phyloP scores from a whole-genome alignment of 2,797 vertebrate genomes.

The Megalops cyprinoides region DNA sequence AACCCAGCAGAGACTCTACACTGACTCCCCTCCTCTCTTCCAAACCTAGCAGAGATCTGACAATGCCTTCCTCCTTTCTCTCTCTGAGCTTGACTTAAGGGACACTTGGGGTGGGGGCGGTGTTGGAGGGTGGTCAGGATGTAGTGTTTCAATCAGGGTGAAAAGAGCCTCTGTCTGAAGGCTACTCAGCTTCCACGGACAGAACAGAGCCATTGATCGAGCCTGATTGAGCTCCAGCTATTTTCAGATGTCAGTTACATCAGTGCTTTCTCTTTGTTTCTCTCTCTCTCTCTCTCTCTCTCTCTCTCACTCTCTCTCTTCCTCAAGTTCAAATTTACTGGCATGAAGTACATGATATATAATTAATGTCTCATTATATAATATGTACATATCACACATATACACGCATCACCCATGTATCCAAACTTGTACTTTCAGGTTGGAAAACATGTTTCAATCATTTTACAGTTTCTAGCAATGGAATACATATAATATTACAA shows the following conservation, averaged over 20 bases:
- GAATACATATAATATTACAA: no score
- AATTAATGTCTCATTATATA: no score
- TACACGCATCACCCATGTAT: no score
- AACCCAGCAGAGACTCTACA: no score
- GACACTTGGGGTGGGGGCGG: no score
- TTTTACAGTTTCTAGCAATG: not conserved
- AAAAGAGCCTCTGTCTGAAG: not conserved
- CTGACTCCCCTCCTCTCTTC: no score
- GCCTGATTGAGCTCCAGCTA: conserved; percentile 6
- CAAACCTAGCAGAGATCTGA: no score
- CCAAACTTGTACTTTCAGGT: no score
- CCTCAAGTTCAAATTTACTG: no score
- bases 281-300: not conserved
- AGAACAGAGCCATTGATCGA: not conserved
- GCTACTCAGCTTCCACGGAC: not conserved
- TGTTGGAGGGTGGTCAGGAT: not conserved
- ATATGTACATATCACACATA: no score
- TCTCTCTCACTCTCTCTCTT: not conserved
- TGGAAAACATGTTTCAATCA: no score
- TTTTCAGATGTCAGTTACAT: not conserved
- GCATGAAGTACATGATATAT: no score
- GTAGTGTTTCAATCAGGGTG: not conserved
- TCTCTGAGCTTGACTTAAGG: not conserved
- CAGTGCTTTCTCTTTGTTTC: not conserved
- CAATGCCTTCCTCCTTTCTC: not conserved